Conservation (phyloP, 1,140 invertebrate species). For the Drosophila quadrilineata region DNA sequence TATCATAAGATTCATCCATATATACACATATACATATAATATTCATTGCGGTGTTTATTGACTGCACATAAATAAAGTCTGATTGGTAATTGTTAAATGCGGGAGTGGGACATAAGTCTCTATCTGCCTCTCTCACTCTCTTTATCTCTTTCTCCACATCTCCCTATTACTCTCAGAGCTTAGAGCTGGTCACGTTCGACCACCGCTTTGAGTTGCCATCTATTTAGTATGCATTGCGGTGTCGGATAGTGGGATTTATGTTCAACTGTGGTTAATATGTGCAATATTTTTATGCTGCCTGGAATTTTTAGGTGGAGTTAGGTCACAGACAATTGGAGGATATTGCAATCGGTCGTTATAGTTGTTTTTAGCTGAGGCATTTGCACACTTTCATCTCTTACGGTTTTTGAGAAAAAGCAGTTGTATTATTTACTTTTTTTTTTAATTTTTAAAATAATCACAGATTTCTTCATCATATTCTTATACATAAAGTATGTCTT, state of each 20-base stretch:
- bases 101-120: background rate
- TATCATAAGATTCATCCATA: conserved; percentile 18
- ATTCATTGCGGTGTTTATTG: background rate
- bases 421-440: too few species aligned
- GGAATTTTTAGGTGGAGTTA: conserved; percentile 32
- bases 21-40: background rate
- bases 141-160: background rate
- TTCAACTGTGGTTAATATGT: conserved; percentile 47
- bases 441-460: background rate
- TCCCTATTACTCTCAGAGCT: too few species aligned
- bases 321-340: too few species aligned
- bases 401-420: too few species aligned
- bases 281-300: conserved; percentile 61
- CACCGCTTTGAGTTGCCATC: too few species aligned
- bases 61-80: conserved; percentile 21
- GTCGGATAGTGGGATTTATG: conserved; percentile 44
- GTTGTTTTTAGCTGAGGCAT: background rate
- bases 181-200: conserved; percentile 35
- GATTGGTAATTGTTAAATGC: conserved; percentile 28
- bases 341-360: conserved; percentile 21
- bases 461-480: background rate
- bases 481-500: too few species aligned
- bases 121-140: background rate
- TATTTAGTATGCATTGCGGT: conserved; percentile 52
- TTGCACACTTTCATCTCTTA: background rate